Evolutionary conservation across 2,888 invertebrate species (phyloP), one percentile per base, ranked within the genome.

Genomic region (Drosophila pseudotakahashii): DNA sequence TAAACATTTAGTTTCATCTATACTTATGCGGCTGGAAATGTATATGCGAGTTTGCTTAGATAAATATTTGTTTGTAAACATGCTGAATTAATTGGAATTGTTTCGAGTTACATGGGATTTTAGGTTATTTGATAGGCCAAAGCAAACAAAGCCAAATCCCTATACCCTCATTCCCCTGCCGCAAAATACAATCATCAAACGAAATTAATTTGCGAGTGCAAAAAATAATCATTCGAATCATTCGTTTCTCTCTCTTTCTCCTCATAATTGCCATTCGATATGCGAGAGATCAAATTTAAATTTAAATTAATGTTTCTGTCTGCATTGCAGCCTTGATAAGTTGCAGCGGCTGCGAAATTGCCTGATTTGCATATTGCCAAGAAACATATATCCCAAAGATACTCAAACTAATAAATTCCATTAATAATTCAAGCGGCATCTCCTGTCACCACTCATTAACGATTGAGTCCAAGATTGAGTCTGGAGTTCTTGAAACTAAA

Each of bases 341-440:
- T 52, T 54, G 50, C 55, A 54, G 68, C 55, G 37, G 68, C 59
- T 78, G 54, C 39, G 51, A 71, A 70, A 64, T 69, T 64, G 68
- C 52, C 59, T 75, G 62, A 75, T 81, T 79, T 81, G 79, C 66
- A 58, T 59, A 37, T 50, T 11, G 9, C 10, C 42, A 39, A 71
- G 62, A 58, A 70, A 55, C 39, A 54, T 48, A 54, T 48, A 66
- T 76, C 64, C 70, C 53, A 41, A 32, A 73, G 61, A 79, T 69
- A 81, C 53, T 3, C 16, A n/a, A 73, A 68, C 76, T 83, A 73
- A 76, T 83, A 62, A 83, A 67, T 86, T 71, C 58, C 70, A 79
- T 88, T 79, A 78, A 82, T 78, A 88, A 82, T 79, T 82, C 67
- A 64, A 77, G 61, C 74, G 60, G 32, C 34, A 57, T 67, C 60